Evolutionary conservation across 1,140 invertebrate genomes (phyloP).

Genomic region (Drosophila serrata): DNA sequence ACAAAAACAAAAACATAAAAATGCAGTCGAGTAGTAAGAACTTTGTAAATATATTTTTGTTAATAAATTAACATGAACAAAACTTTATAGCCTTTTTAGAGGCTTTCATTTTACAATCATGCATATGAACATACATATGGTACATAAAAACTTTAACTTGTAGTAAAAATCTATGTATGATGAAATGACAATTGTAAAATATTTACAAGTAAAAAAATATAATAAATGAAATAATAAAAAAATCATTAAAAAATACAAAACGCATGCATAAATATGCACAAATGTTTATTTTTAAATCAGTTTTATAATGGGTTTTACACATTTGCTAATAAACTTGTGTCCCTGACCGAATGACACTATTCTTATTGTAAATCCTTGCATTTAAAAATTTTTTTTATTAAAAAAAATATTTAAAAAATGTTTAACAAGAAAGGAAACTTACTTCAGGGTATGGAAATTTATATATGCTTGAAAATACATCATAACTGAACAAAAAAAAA

Average conservation of each 20-base stretch:
- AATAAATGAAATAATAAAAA: not conserved
- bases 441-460: no score
- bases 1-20: constrained; percentile 7
- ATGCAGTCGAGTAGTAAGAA: not conserved
- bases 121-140: no score
- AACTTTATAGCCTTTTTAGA: constrained; percentile 5
- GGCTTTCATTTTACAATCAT: constrained; percentile 5
- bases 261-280: not conserved
- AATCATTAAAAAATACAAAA: not conserved
- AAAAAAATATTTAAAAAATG: not conserved
- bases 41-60: not conserved
- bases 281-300: not conserved
- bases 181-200: constrained; percentile 16
- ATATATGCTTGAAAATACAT: no score
- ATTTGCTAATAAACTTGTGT: not conserved
- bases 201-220: not conserved
- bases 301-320: not conserved
- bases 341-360: not conserved
- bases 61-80: constrained; percentile 3
- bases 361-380: not conserved
- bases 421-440: not conserved
- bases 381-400: not conserved
- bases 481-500: no score
- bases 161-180: constrained; percentile 14
- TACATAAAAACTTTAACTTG: constrained; percentile 11